Conservation (phyloP, 1,140 invertebrate species). For the Acromyrmex echinatior region DNA sequence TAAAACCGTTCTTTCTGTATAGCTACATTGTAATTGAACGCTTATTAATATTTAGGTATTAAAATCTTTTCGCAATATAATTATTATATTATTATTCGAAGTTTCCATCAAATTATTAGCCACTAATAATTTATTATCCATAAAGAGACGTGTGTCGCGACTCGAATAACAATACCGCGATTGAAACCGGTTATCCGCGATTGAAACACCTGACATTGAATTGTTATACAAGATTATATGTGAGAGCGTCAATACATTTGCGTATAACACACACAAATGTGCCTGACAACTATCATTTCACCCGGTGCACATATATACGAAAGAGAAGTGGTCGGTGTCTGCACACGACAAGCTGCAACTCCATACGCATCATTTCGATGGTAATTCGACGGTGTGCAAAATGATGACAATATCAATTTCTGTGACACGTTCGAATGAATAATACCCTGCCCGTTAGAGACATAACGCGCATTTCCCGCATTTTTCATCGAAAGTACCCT, state of each 20-base stretch:
- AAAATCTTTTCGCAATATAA: neutral
- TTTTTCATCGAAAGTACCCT: conserved; percentile 31
- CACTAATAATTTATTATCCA: conserved; percentile 6
- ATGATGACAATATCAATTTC: conserved; percentile 58
- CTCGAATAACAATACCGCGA: conserved; percentile 13
- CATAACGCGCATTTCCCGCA: conserved; percentile 34
- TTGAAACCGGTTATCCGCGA: conserved; percentile 16
- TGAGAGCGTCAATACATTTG: neutral
- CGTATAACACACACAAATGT: conserved; percentile 3
- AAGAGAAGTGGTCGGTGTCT: conserved; percentile 69
- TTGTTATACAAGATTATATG: conserved; percentile 20
- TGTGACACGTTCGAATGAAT: conserved; percentile 35
- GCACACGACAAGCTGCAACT: conserved; percentile 72
- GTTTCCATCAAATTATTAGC: neutral
- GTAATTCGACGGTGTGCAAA: conserved; percentile 52
- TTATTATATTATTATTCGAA: neutral
- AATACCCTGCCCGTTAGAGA: conserved; percentile 21
- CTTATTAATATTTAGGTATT: neutral
- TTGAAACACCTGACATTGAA: conserved; percentile 48
- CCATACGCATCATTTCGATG: conserved; percentile 48
- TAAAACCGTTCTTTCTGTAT: no score
- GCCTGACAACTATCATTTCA: neutral
- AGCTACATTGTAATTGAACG: neutral
- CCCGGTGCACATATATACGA: neutral
- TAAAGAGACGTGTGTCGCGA: conserved; percentile 19